Evolutionary conservation across 2,113 vertebrate species (phyloP).

Genomic region (Nycticryphes semicollaris): DNA sequence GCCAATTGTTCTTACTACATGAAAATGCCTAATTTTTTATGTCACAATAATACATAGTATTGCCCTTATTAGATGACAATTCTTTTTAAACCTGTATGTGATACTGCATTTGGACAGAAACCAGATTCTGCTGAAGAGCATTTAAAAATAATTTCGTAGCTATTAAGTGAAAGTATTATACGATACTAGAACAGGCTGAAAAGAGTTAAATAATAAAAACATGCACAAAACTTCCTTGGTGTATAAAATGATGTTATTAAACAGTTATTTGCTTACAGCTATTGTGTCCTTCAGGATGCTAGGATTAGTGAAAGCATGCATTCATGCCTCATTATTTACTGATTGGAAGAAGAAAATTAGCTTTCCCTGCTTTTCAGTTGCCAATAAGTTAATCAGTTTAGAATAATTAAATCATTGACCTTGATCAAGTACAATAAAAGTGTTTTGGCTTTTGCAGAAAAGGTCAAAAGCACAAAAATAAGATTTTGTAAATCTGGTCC

Average conservation of each 20-base stretch:
- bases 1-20: not conserved
- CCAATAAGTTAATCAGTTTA: not conserved
- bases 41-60: not conserved
- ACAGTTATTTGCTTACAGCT: not conserved
- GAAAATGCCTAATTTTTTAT: not conserved
- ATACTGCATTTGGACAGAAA: not conserved
- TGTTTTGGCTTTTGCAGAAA: not conserved
- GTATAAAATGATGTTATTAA: not conserved
- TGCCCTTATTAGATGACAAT: not conserved
- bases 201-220: not conserved
- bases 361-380: not conserved
- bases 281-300: not conserved
- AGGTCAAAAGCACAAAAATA: not conserved
- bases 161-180: not conserved
- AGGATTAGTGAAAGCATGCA: not conserved
- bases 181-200: not conserved
- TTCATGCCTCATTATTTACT: constrained; percentile 5
- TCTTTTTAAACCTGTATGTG: not conserved
- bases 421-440: not conserved
- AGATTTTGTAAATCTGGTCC: not conserved
- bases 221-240: not conserved
- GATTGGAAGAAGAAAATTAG: constrained; percentile 5
- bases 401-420: not conserved
- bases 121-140: not conserved
- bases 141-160: not conserved